Percentiles rank a stretch among this genome's conserved stretches.
These are phyloP conservation scores for Sinocyclocheilus maitianheensis DNA, from an alignment of 2,113 vertebrate species.

Conservation along the genomic window DNA sequence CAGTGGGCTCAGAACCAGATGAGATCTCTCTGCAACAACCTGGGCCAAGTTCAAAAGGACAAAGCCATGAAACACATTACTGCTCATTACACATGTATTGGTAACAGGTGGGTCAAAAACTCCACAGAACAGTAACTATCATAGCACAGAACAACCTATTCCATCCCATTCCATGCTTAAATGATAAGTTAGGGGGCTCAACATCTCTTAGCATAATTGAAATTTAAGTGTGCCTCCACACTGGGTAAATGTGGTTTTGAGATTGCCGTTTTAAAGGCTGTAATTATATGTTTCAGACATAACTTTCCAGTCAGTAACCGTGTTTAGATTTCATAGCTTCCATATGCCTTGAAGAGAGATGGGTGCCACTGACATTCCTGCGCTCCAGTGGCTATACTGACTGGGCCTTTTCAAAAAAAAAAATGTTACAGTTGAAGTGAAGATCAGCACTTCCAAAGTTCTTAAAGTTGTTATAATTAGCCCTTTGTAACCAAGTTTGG, in stretches of 20 bases:
- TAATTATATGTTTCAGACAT: conserved; percentile 28
- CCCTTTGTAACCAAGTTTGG: conserved; percentile 50
- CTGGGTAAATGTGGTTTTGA: conserved; percentile 15
- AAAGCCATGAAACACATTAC: conserved; percentile 51
- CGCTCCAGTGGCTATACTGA: conserved; percentile 41
- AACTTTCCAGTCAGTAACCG: conserved; percentile 29
- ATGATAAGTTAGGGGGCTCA: background rate
- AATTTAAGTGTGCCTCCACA: background rate
- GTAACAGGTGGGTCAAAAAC: conserved; percentile 55
- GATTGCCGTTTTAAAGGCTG: conserved; percentile 14
- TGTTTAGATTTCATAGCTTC: conserved; percentile 38
- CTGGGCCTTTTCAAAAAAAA: conserved; percentile 33
- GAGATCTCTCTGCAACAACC: conserved; percentile 25
- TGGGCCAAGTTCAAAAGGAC: conserved; percentile 56
- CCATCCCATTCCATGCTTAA: background rate
- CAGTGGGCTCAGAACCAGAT: conserved; percentile 22
- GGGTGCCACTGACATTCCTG: conserved; percentile 29
- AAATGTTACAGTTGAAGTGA: conserved; percentile 56
- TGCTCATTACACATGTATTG: conserved; percentile 50
- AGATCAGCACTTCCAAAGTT: conserved; percentile 51
- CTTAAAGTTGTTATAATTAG: conserved; percentile 62
- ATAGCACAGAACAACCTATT: background rate
- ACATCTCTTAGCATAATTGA: background rate
- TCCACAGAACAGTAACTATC: background rate
- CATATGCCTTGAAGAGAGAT: background rate